Percentiles rank a stretch among this genome's conserved stretches.
Conservation (phyloP, 2,113 vertebrate genomes). For the Pseudonaja textilis region DNA sequence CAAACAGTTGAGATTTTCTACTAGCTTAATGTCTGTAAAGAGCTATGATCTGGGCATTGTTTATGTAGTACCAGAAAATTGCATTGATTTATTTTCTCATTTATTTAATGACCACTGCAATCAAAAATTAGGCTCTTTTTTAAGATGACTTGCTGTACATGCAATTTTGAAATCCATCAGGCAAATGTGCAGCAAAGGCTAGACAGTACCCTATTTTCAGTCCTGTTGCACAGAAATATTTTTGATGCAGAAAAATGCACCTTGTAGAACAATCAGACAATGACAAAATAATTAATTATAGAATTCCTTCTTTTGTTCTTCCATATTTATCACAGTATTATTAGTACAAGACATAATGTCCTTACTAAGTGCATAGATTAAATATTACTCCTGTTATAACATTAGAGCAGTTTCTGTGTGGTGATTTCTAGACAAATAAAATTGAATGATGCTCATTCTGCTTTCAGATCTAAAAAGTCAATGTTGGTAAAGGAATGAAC, state of each 20-base stretch:
- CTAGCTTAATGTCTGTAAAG: not conserved
- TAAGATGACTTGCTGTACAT: not conserved
- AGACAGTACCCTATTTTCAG: not conserved
- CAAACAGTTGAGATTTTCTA: not conserved
- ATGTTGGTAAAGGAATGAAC: not conserved
- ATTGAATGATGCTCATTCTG: conserved; percentile 2
- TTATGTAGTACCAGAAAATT: not conserved
- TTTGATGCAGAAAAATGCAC: not conserved
- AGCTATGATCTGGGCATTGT: not conserved
- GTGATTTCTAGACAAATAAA: conserved; percentile 14
- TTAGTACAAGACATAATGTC: not conserved
- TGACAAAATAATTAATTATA: not conserved
- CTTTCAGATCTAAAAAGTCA: not conserved
- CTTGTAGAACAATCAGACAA: not conserved
- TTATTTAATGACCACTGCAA: not conserved
- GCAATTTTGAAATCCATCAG: not conserved
- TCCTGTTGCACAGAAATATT: not conserved
- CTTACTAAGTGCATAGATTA: not conserved
- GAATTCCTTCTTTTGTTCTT: not conserved
- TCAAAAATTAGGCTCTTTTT: not conserved
- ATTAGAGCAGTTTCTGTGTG: not conserved
- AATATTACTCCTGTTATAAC: not conserved
- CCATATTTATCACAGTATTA: not conserved
- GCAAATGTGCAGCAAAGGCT: not conserved
- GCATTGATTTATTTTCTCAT: not conserved